Percentiles rank a stretch among this genome's conserved stretches.
Evolutionary conservation across 1,140 invertebrate genomes (phyloP).

Genomic region (Drosophila athabasca): DNA sequence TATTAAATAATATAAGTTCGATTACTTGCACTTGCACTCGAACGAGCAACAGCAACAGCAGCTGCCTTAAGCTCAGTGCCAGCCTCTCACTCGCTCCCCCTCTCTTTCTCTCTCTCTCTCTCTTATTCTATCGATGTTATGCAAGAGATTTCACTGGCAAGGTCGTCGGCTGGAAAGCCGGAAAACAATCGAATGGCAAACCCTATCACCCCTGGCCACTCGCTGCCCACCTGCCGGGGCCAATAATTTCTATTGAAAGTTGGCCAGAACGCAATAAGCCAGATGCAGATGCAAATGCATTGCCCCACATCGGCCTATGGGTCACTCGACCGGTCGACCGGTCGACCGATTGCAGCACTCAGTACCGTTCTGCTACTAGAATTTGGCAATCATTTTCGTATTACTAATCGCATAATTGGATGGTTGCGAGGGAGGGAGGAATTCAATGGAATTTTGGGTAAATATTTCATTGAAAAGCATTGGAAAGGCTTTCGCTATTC

Average conservation of each 20-base stretch:
- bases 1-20: conserved; percentile 38
- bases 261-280: conserved; percentile 51
- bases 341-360: too few species aligned
- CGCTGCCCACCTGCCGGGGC: not conserved
- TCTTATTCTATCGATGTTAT: conserved; percentile 13
- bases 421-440: too few species aligned
- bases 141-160: conserved; percentile 32
- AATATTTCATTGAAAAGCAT: too few species aligned
- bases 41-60: too few species aligned
- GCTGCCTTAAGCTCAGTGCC: too few species aligned
- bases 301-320: not conserved
- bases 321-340: not conserved
- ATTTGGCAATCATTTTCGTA: too few species aligned
- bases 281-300: conserved; percentile 8
- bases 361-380: not conserved
- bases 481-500: too few species aligned
- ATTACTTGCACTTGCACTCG: too few species aligned
- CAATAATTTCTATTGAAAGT: conserved; percentile 36
- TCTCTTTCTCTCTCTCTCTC: too few species aligned
- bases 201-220: too few species aligned
- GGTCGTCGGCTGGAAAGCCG: conserved; percentile 36
- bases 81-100: not conserved
- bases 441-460: too few species aligned
- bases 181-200: conserved; percentile 23
- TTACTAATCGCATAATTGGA: too few species aligned